These are phyloP conservation scores for Channallabes apus DNA, from an alignment of 2,797 vertebrate species.

Conservation along the genomic window DNA sequence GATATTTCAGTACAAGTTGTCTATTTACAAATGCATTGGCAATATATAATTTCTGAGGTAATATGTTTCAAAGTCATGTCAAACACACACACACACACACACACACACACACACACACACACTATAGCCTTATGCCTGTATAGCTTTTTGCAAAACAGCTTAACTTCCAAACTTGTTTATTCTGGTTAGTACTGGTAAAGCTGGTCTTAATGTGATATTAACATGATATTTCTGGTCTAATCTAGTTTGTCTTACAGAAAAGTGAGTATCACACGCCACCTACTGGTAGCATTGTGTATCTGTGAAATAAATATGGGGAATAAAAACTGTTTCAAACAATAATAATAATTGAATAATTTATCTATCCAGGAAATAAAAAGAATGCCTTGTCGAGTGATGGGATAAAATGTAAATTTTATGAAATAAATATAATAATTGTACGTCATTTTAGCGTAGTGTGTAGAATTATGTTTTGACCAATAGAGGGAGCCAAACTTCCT, in stretches of 20 bases:
- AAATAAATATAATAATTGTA: neutral
- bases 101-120: too few species aligned
- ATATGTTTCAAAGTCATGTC: neutral
- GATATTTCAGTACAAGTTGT: neutral
- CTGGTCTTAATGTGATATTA: neutral
- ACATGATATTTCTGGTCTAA: constrained; percentile 3
- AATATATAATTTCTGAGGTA: neutral
- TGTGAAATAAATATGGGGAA: neutral
- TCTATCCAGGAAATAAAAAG: neutral
- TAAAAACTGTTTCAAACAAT: neutral
- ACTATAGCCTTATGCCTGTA: neutral
- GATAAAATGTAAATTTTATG: neutral
- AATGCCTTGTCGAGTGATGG: neutral
- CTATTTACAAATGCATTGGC: neutral
- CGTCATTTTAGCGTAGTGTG: neutral
- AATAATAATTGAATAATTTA: neutral
- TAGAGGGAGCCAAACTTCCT: constrained; percentile 35
- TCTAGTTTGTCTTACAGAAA: neutral
- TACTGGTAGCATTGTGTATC: constrained; percentile 52
- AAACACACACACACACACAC: too few species aligned
- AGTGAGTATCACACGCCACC: constrained; percentile 58
- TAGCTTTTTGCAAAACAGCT: neutral
- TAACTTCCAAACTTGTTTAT: neutral
- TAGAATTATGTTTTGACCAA: neutral
- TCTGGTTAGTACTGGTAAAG: neutral